Evolutionary conservation across 2,797 vertebrate genomes (phyloP), one percentile per base, ranked within the genome.

Genomic region (Menidia menidia): DNA sequence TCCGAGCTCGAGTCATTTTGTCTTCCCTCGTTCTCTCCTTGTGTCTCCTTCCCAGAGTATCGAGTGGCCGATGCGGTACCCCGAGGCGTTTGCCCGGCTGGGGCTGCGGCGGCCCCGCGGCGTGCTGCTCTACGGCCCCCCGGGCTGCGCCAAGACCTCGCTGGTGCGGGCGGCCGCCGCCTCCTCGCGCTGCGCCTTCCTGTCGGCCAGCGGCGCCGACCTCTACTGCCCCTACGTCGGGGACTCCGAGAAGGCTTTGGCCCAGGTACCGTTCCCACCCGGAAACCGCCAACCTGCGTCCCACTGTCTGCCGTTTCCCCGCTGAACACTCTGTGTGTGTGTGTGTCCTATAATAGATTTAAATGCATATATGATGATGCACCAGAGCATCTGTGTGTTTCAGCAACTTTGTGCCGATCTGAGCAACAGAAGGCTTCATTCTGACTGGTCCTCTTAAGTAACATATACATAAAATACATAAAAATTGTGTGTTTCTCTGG

Each of bases 91-190:
- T 69, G 82, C 90, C 6, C 93, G 96, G 63, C 93, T 99, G 89
- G 97, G 97, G 6, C 92, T 98, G 64, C 81, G 91, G 35, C 95
- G 88, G 5, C 96, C 96, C 0, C 95, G 91, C 15, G 98, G 98
- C 0, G 88, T 98, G 78, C 93, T 99, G 68, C 94, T 99, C 9
- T 97, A 94, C 0, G 98, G 97, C 7, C 98, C 98, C 0, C 94
- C 98, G 0, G 98, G 98, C 3, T 99, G 98, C 69, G 97, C 96
- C 6, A 99, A 99, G 88, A 99, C 98, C 3, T 96, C 94, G 0
- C 88, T 99, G 16, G 96, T 97, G 57, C 95, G 88, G 68, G 98
- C 97, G 4, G 93, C 95, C 9, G 96, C 96, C 35, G 87, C 93
- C 0, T 95, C 94, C 12, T 96, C 95, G 61, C 93, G 87, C 72